Evolutionary conservation across 2,888 invertebrate genomes (phyloP), one percentile per base, ranked within the genome.

Genomic region (Mesorhabditis sp.): DNA sequence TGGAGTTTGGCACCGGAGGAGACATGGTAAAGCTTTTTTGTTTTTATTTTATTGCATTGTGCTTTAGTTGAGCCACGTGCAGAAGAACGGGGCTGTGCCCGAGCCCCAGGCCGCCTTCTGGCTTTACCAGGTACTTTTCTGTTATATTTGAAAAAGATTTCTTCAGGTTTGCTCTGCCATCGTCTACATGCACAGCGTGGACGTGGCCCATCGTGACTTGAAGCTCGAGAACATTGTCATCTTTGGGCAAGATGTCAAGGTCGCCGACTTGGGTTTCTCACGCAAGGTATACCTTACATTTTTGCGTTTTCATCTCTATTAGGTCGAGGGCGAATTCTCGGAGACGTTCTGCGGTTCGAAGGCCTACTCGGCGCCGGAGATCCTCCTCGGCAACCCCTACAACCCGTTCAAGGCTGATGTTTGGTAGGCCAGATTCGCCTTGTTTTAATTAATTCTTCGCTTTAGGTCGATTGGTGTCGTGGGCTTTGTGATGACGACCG

Each of bases 211-310:
- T 75, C 78, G 88, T n/a, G 88, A 88, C 75, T 79, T 88, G 65
- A 88, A 88, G 77, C 83, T 88, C 61, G 88, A 88, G 77, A 88
- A 88, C 78, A 87, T 88, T 73, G 82, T 88, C n/a, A 80, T 88
- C n/a, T 80, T 88, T 65, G 42, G 45, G 4, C 73, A 76, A 4
- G 86, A 86, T 74, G 85, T 86, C 71, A 87, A 87, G 73, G 81
- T 88, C 4, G 86, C 86, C 70, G 88, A 88, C 79, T 88, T 88
- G 72, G 88, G 88, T 44, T 88, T 88, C 76, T 86, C 87, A 45
- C 86, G 86, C 75, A 50, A 66, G 41, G 76, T 80, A 5, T 70
- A 70, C 4, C 10, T 7, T 65, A 7, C 15, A 10, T 64, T 13
- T 65, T 1, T 3, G 15, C 13, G 3, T 2, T n/a, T 41, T 6